phyloP scores from a whole-genome alignment of 2,888 invertebrate species.

The Caradrina clavipalpis region DNA sequence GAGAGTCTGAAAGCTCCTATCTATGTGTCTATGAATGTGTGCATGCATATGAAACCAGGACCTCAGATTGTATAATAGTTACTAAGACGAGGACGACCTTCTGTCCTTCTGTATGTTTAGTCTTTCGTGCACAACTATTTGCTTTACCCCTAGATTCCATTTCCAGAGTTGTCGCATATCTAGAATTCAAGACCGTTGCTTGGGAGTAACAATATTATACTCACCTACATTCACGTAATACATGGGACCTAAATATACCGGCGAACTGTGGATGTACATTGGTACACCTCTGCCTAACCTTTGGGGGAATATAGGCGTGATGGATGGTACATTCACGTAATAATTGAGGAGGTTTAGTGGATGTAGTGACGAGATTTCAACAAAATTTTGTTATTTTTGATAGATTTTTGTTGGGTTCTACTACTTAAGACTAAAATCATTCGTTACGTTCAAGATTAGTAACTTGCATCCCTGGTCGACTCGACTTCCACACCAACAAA shows the following conservation, averaged over 20 bases:
- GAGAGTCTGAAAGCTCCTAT: background rate
- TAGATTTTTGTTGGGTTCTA: too few relatives aligned
- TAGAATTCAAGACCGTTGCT: background rate
- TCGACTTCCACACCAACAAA: too few relatives aligned
- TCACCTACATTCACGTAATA: background rate
- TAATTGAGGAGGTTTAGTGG: background rate
- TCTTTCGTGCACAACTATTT: constrained; percentile 18
- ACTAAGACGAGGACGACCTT: too few relatives aligned
- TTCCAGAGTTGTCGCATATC: constrained; percentile 2
- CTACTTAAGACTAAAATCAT: too few relatives aligned
- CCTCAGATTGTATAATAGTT: too few relatives aligned
- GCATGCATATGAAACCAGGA: background rate
- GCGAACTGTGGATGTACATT: too few relatives aligned
- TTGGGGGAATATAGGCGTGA: too few relatives aligned
- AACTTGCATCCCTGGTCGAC: too few relatives aligned
- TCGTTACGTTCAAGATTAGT: too few relatives aligned
- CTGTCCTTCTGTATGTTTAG: too few relatives aligned
- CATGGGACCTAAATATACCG: too few relatives aligned
- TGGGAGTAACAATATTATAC: background rate
- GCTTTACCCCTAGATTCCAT: constrained; percentile 15
- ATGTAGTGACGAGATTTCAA: constrained; percentile 10
- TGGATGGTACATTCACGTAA: background rate
- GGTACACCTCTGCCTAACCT: too few relatives aligned
- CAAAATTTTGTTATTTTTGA: constrained; percentile 3
- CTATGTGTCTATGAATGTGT: background rate